Conservation (phyloP, 2,113 vertebrate species). For the Zosterops borbonicus region DNA sequence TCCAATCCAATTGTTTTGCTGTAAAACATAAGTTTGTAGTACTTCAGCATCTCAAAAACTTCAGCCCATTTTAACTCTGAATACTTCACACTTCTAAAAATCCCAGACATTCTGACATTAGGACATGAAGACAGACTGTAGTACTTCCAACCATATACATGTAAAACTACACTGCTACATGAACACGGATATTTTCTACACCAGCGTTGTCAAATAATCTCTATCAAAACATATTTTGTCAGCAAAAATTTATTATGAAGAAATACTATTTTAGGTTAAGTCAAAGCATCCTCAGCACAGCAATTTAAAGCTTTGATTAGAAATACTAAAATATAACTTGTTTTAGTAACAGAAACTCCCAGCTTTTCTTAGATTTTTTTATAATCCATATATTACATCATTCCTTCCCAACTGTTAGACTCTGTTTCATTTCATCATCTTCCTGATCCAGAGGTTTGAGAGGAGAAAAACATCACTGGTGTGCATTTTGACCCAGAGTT, state of each 20-base stretch:
- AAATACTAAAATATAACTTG: not conserved
- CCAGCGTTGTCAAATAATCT: not conserved
- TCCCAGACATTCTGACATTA: accelerated
- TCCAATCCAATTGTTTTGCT: not conserved
- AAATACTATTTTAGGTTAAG: not conserved
- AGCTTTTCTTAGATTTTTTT: not conserved
- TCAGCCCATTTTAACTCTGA: not conserved
- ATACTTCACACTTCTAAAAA: not conserved
- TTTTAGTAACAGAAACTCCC: not conserved
- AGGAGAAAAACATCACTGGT: not conserved
- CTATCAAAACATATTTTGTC: not conserved
- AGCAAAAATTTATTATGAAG: not conserved
- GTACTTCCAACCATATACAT: not conserved
- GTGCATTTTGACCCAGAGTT: not conserved
- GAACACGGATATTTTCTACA: not conserved
- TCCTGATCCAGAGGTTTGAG: not conserved
- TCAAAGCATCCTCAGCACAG: not conserved
- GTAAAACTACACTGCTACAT: not conserved
- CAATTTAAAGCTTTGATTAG: not conserved
- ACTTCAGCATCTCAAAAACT: not conserved
- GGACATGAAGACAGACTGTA: not conserved
- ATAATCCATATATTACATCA: not conserved
- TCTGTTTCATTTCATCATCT: not conserved
- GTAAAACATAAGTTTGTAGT: not conserved
- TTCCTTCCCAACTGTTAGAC: not conserved